phyloP scores from a whole-genome alignment of 2,797 vertebrate genomes.

The Lithobates pipiens region DNA sequence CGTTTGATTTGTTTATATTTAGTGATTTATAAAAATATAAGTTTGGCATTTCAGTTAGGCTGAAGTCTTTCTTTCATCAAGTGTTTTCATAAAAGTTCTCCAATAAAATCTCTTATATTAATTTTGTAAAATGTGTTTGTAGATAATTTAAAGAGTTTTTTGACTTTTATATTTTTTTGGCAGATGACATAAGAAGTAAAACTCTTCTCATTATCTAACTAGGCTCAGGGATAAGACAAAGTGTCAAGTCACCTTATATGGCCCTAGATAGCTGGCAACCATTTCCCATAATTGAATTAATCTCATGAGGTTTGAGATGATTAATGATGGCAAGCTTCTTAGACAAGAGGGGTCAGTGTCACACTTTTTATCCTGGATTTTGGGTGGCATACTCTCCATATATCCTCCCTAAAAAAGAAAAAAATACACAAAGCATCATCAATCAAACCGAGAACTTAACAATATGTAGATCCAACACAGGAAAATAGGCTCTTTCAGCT shows the following conservation, averaged over 20 bases:
- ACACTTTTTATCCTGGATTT: conserved; percentile 12
- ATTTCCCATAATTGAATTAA: not conserved
- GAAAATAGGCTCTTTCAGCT: not conserved
- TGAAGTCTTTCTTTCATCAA: too few relatives aligned
- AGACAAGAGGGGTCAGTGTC: conserved; percentile 41
- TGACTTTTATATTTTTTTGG: not conserved
- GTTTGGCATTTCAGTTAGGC: too few relatives aligned
- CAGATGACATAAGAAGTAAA: not conserved
- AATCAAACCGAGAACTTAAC: conserved; percentile 2
- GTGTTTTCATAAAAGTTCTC: too few relatives aligned
- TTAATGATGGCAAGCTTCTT: conserved; percentile 20
- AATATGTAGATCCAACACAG: not conserved
- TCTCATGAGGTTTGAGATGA: conserved; percentile 13
- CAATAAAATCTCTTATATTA: too few relatives aligned
- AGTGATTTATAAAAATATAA: too few relatives aligned
- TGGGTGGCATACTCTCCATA: conserved; percentile 1
- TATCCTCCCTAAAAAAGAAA: not conserved
- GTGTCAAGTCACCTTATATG: not conserved
- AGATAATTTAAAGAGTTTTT: not conserved
- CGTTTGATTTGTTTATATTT: too few relatives aligned
- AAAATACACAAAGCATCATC: conserved; percentile 17
- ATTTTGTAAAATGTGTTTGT: too few relatives aligned
- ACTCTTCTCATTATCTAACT: not conserved
- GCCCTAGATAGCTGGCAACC: conserved; percentile 24
- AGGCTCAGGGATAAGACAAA: not conserved